Conservation (phyloP, 2,797 vertebrate genomes). For the Kryptopterus vitreolus region DNA sequence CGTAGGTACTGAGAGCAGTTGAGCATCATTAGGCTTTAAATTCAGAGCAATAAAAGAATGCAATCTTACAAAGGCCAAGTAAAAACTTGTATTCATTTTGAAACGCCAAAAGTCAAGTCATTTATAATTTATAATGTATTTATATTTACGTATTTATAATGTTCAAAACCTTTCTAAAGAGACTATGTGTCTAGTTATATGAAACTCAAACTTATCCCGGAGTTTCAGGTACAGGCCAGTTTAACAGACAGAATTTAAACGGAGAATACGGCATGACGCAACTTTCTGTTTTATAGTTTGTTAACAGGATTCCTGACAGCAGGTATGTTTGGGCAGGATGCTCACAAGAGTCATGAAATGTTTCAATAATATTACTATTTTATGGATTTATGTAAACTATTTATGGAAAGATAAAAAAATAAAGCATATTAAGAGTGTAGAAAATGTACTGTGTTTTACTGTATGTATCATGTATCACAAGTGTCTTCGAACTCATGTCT, state of each 20-base stretch:
- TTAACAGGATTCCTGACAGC: not conserved
- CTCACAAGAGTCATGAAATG: not conserved
- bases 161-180: not conserved
- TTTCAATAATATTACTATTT: too few species aligned
- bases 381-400: too few species aligned
- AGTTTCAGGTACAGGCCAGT: conserved; percentile 18
- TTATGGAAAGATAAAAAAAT: too few species aligned
- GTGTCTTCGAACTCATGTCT: not conserved
- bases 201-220: not conserved
- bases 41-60: not conserved
- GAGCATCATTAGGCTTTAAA: conserved; percentile 23
- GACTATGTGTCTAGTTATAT: conserved; percentile 15
- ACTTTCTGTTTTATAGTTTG: conserved; percentile 36
- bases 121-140: not conserved
- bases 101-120: conserved; percentile 8
- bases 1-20: not conserved
- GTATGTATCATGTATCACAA: too few species aligned
- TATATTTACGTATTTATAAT: not conserved
- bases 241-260: conserved; percentile 4
- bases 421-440: too few species aligned
- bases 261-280: conserved; percentile 7
- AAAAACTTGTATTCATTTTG: not conserved
- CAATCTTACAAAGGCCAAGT: not conserved
- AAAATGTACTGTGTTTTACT: too few species aligned
- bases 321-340: not conserved